A percentile compares a stretch with the other conserved stretches of the same genome.
Conservation (phyloP, 2,113 vertebrate genomes). For the Corythaeola cristata region DNA sequence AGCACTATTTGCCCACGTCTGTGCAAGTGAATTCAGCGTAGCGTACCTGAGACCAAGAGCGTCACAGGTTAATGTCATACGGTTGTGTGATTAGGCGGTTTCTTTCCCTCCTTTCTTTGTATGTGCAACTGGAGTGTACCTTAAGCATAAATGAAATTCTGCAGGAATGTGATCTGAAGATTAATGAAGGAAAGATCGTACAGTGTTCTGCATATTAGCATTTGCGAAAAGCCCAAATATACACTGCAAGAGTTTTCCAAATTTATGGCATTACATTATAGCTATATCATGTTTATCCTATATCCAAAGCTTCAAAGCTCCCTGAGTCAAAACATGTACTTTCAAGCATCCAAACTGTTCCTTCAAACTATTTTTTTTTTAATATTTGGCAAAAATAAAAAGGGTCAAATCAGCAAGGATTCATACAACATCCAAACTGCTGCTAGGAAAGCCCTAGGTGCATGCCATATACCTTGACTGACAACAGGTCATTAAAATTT, state of each 20-base stretch:
- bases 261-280: not conserved
- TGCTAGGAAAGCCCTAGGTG: not conserved
- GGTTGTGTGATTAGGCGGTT: not conserved
- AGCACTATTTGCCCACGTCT: not conserved
- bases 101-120: not conserved
- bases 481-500: conserved; percentile 70
- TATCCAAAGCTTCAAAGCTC: not conserved
- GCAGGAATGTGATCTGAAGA: not conserved
- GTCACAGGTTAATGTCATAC: not conserved
- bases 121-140: not conserved
- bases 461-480: conserved; percentile 38
- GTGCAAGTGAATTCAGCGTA: not conserved
- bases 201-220: not conserved
- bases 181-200: not conserved
- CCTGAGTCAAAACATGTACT: not conserved
- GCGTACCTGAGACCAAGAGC: not conserved
- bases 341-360: not conserved
- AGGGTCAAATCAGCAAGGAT: not conserved
- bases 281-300: not conserved
- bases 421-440: not conserved
- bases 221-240: not conserved
- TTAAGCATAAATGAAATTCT: not conserved
- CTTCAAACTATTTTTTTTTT: not conserved
- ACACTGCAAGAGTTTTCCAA: not conserved
- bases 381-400: not conserved